Conservation (phyloP, 2,797 vertebrate species). For the Ctenopoma kingsleyae region DNA sequence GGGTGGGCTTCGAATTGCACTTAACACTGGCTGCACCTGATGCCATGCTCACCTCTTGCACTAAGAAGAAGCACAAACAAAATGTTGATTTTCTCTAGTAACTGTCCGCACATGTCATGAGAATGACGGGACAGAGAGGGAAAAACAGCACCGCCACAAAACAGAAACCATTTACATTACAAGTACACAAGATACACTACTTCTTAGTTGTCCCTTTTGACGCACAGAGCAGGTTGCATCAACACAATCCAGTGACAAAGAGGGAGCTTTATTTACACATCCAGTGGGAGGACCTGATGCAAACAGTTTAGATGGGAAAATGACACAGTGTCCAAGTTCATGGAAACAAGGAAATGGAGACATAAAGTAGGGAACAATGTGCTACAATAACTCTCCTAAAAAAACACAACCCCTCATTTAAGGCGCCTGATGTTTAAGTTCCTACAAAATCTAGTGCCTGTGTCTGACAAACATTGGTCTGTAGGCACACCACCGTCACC, state of each 20-base stretch:
- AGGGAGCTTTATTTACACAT: constrained; percentile 70
- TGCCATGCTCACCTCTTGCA: constrained; percentile 86
- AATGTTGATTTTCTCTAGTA: neutral
- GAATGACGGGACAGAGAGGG: neutral
- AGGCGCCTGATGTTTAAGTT: constrained; percentile 74
- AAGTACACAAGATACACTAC: constrained; percentile 13
- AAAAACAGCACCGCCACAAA: neutral
- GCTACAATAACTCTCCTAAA: constrained; percentile 54
- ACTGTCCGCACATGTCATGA: neutral
- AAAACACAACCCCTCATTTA: constrained; percentile 74
- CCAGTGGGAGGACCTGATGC: constrained; percentile 69
- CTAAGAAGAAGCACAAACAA: constrained; percentile 70
- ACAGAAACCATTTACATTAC: constrained; percentile 3
- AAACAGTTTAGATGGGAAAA: constrained; percentile 80
- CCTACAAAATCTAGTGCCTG: constrained; percentile 56
- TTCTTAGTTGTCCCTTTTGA: constrained; percentile 32
- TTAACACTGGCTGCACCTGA: constrained; percentile 60
- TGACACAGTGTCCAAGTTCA: constrained; percentile 70
- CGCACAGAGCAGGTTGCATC: constrained; percentile 45
- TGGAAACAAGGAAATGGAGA: constrained; percentile 66
- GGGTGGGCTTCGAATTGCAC: constrained; percentile 69
- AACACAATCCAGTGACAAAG: constrained; percentile 67
- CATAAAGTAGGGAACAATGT: constrained; percentile 67
- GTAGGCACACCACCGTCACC: constrained; percentile 63
- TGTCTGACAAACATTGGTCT: constrained; percentile 79